Conservation (phyloP, 2,113 vertebrate species). For the Etheostoma spectabile region DNA sequence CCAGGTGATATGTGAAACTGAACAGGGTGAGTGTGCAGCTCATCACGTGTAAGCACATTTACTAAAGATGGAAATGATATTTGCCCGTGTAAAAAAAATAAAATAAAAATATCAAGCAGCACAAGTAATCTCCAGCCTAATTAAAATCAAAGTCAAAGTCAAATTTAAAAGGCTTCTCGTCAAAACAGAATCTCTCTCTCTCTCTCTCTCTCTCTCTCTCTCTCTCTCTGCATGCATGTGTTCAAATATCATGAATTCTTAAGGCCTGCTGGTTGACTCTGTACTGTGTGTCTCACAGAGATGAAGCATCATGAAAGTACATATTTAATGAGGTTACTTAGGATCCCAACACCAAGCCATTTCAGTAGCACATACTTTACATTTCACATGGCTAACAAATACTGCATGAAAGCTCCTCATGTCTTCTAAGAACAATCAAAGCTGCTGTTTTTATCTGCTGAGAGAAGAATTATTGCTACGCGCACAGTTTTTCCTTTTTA, state of each 20-base stretch:
- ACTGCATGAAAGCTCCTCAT: not conserved
- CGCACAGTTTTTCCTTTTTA: not conserved
- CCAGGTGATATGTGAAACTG: not conserved
- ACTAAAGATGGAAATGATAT: slow-evolving; percentile 25
- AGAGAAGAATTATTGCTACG: not conserved
- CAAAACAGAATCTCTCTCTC: slow-evolving; percentile 20
- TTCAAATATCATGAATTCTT: slow-evolving; percentile 52
- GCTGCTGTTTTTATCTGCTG: not conserved
- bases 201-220: too few relatives aligned
- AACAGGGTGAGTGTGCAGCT: not conserved
- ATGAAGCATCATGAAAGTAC: slow-evolving; percentile 33
- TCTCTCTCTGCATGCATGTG: slow-evolving; percentile 23
- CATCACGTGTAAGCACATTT: not conserved
- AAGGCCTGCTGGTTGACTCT: slow-evolving; percentile 17
- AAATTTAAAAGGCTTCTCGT: slow-evolving; percentile 37
- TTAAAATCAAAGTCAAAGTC: slow-evolving; percentile 55
- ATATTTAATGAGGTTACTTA: slow-evolving; percentile 38
- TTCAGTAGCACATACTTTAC: not conserved
- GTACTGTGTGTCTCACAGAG: not conserved
- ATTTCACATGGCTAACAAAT: slow-evolving; percentile 5
- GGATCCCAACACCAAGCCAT: not conserved
- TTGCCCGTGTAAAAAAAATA: slow-evolving; percentile 21
- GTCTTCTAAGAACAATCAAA: not conserved
- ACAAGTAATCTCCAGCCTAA: slow-evolving; percentile 39
- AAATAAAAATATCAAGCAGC: slow-evolving; percentile 29